phyloP scores from a whole-genome alignment of 2,113 vertebrate species.

The Kryptolebias marmoratus region DNA sequence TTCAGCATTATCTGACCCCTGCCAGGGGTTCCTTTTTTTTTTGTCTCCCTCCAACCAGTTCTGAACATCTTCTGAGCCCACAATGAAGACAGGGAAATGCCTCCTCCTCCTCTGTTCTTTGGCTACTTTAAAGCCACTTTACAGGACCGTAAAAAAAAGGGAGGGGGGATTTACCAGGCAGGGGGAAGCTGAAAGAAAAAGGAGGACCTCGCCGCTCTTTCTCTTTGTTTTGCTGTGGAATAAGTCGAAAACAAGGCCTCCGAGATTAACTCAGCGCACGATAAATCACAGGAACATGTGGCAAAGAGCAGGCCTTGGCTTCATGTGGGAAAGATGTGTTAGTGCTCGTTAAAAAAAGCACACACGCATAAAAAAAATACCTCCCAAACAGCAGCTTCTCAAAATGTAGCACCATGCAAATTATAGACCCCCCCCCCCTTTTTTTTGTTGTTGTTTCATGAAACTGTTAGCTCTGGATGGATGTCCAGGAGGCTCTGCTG shows the following conservation, averaged over 20 bases:
- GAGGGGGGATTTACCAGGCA: conserved; percentile 64
- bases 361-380: neutral
- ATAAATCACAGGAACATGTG: conserved; percentile 49
- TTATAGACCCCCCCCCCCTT: no score
- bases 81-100: conserved; percentile 43
- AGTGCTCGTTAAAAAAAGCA: neutral
- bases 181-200: conserved; percentile 53
- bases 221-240: conserved; percentile 53
- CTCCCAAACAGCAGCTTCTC: conserved; percentile 14
- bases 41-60: neutral
- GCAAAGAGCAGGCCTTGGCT: neutral
- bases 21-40: no score
- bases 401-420: neutral
- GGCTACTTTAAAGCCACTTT: conserved; percentile 76
- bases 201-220: conserved; percentile 17
- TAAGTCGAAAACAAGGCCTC: conserved; percentile 48
- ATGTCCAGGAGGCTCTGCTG: conserved; percentile 36
- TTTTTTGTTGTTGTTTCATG: no score
- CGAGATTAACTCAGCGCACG: conserved; percentile 36
- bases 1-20: neutral
- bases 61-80: neutral
- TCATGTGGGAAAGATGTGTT: neutral
- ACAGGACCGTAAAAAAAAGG: conserved; percentile 73
- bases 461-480: conserved; percentile 42
- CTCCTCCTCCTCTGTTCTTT: conserved; percentile 43